Conservation (phyloP, 2,113 vertebrate species). For the Peromyscus polionotus region DNA sequence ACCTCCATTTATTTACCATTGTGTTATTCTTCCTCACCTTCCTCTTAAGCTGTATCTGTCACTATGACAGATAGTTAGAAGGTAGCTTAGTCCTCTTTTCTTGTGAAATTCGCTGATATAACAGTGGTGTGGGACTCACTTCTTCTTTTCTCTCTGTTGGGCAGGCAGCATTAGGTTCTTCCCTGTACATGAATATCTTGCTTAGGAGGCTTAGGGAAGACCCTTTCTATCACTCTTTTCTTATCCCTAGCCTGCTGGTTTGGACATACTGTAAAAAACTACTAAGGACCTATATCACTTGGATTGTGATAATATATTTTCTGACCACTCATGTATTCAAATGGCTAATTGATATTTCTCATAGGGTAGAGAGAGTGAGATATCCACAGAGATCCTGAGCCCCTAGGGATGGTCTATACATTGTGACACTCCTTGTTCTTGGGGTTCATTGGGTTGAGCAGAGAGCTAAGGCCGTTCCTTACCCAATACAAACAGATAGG, state of each 20-base stretch:
- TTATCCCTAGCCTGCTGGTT: slow-evolving; percentile 15
- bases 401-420: neutral
- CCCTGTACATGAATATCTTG: neutral
- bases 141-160: neutral
- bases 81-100: neutral
- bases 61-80: neutral
- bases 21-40: neutral
- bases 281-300: neutral
- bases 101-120: neutral
- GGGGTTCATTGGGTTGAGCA: neutral
- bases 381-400: slow-evolving; percentile 8
- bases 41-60: neutral
- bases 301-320: slow-evolving; percentile 17
- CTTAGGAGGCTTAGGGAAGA: neutral
- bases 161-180: neutral
- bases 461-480: neutral
- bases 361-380: neutral
- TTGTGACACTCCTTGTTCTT: neutral
- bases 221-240: slow-evolving; percentile 13
- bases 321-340: slow-evolving; percentile 15
- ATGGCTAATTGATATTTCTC: neutral
- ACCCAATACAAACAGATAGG: neutral
- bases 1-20: slow-evolving; percentile 22
- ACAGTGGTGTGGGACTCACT: neutral
- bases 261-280: slow-evolving; percentile 43